A percentile compares a stretch with the other conserved stretches of the same genome.
These are phyloP conservation scores for Napeogenes inachia DNA, from an alignment of 2,888 invertebrate genomes.

Conservation along the genomic window DNA sequence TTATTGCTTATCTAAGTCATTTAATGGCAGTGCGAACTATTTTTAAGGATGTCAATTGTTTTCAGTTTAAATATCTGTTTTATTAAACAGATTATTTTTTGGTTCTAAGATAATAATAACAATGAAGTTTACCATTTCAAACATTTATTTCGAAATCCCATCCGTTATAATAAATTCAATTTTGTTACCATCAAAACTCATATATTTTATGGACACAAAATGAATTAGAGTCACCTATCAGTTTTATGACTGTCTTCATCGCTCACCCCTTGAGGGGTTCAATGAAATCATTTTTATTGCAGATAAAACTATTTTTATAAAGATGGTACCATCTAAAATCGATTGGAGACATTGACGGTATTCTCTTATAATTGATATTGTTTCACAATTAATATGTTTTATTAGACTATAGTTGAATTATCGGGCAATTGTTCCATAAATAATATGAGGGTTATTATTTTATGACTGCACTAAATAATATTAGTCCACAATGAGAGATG, in stretches of 20 bases:
- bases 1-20: neutral
- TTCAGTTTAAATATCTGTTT: neutral
- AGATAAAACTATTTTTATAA: slow-evolving; percentile 1
- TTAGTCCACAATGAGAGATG: no score
- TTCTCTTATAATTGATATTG: neutral
- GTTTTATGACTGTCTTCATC: slow-evolving; percentile 41
- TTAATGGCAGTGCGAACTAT: neutral
- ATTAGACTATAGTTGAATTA: no score
- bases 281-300: slow-evolving; percentile 11
- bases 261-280: slow-evolving; percentile 18
- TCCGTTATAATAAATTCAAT: slow-evolving; percentile 23
- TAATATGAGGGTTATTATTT: no score
- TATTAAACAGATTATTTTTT: neutral
- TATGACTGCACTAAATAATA: no score
- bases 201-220: slow-evolving; percentile 54
- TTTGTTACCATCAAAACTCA: slow-evolving; percentile 38
- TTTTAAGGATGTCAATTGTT: neutral
- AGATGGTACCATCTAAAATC: slow-evolving; percentile 9
- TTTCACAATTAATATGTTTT: neutral
- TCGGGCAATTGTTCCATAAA: no score
- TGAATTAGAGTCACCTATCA: slow-evolving; percentile 46
- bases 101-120: neutral
- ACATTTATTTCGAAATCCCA: neutral
- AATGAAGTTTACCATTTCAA: neutral
- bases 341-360: neutral